Evolutionary conservation across 1,140 invertebrate genomes (phyloP).

Genomic region (Hyles vespertilio): DNA sequence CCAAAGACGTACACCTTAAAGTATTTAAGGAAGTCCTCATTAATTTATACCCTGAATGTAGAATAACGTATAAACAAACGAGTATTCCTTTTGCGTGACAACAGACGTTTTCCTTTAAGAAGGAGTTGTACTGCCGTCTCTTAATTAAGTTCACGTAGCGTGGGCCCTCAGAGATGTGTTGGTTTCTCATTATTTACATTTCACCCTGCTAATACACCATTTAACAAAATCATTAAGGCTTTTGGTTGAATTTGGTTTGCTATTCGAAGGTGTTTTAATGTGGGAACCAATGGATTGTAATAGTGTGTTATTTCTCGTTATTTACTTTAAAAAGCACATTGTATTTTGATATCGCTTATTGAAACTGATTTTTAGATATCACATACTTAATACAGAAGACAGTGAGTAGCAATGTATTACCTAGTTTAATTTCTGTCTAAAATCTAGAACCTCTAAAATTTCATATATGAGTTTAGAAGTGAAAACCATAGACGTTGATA

Average conservation of each 20-base stretch:
- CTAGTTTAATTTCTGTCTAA: background rate
- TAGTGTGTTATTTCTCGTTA: background rate
- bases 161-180: conserved; percentile 4
- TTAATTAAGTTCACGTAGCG: conserved; percentile 8
- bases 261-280: too few species aligned
- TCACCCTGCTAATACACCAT: conserved; percentile 1
- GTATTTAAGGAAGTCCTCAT: too few species aligned
- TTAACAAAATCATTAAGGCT: conserved; percentile 9
- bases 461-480: background rate
- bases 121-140: conserved; percentile 13
- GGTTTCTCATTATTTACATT: conserved; percentile 9
- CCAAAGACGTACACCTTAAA: too few species aligned
- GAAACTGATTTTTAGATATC: too few species aligned
- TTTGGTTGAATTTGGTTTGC: too few species aligned
- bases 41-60: too few species aligned
- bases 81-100: conserved; percentile 12
- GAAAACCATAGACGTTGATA: too few species aligned
- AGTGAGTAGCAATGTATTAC: background rate
- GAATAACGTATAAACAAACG: too few species aligned
- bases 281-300: background rate
- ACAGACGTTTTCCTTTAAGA: conserved; percentile 20
- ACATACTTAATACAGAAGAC: too few species aligned
- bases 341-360: too few species aligned
- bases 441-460: background rate
- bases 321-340: too few species aligned